Percentiles rank a stretch among this genome's conserved stretches.
Evolutionary conservation across 2,888 invertebrate species (phyloP).

Genomic region (Tanytarsus gracilentus): DNA sequence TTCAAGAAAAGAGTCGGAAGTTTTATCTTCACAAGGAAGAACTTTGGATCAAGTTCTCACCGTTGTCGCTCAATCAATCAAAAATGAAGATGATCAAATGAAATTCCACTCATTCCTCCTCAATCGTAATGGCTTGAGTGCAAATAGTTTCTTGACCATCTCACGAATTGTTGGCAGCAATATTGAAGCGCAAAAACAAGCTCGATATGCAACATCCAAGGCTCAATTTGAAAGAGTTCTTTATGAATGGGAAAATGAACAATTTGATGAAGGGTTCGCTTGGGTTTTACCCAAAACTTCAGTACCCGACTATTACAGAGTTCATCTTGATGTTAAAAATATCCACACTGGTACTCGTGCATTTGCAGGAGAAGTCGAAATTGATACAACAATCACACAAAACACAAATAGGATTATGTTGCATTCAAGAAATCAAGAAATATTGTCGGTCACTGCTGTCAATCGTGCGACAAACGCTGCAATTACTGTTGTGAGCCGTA

Average conservation of each 20-base stretch:
- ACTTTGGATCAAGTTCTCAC: background rate
- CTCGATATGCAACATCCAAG: background rate
- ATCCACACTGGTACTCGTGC: constrained; percentile 4
- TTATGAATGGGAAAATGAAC: background rate
- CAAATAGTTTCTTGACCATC: background rate
- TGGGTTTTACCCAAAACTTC: background rate
- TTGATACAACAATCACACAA: background rate
- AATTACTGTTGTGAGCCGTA: background rate
- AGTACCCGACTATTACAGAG: background rate
- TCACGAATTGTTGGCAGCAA: background rate
- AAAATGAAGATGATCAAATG: background rate
- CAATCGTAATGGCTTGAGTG: background rate
- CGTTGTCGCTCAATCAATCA: background rate
- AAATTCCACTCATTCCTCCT: background rate
- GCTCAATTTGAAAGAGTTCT: background rate
- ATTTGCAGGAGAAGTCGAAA: background rate
- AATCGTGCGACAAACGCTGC: background rate
- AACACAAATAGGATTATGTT: background rate
- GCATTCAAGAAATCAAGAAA: constrained; percentile 16
- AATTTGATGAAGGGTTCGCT: background rate
- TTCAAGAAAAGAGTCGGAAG: background rate
- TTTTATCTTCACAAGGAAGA: background rate
- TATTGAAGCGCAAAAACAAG: background rate
- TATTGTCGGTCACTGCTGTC: background rate
- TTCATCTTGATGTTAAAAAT: constrained; percentile 8